Evolutionary conservation across 2,113 vertebrate species (phyloP), one percentile per base, ranked within the genome.

Genomic region (Perca flavescens): DNA sequence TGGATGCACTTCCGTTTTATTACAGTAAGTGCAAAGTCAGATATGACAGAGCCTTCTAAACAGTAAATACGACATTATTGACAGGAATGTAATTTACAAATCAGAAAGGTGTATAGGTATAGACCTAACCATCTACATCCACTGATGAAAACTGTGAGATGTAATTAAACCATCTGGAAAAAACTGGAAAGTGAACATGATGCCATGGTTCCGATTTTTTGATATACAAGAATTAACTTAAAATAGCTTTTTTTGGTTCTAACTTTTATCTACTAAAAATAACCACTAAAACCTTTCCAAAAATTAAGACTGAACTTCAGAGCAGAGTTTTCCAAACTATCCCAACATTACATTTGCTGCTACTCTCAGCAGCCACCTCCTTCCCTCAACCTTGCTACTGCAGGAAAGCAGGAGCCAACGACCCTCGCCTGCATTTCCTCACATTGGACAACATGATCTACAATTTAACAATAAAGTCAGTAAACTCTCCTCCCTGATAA

Each of bases 361-460:
- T 15, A 81, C 80, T 75, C 25, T 58, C 69, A 57, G 74, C 83
- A 78, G 64, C 49, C 74, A 21, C 52, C 86, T 83, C 77, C 88
- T 92, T 92, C 87, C 84, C 81, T 64, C 81, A 73, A 88, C 83
- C 82, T 85, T 72, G 70, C 66, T 58, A 63, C 79, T 43, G 34
- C 89, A 90, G 85, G 91, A 94, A 93, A 86, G 28, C 73, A 88
- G 89, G 89, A 93, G 93, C 84, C 91, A 90, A 74, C 74, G 79
- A 82, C 82, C 69, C 79, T 47, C 31, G 79, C 53, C 74, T 77
- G 82, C 52, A 78, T 87, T 92, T 94, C 91, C 87, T 90, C 79
- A 83, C 82, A 82, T 71, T 86, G 86, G 84, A 56, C 14, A 31
- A 82, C 75, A 71, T 82, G 85, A 85, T 82, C 73, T 75, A 79